A percentile compares a stretch with the other conserved stretches of the same genome.
These are phyloP conservation scores for Parochlus steinenii DNA, from an alignment of 2,888 invertebrate genomes.

Conservation along the genomic window DNA sequence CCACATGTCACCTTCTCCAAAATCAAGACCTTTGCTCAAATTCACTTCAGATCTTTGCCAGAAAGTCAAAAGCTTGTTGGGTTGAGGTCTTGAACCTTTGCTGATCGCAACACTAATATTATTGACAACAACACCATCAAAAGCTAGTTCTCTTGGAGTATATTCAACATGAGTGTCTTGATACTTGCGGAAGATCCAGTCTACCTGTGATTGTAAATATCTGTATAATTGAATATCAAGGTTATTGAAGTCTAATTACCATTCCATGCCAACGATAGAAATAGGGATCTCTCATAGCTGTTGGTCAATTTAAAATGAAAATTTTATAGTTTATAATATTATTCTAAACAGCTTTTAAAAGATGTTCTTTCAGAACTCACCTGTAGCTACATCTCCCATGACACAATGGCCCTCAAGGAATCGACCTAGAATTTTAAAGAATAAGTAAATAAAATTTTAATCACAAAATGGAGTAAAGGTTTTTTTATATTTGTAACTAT, in stretches of 20 bases:
- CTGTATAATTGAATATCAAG: too few relatives aligned
- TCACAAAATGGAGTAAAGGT: too few relatives aligned
- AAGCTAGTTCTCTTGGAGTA: slow-evolving; percentile 28
- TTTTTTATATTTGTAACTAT: too few relatives aligned
- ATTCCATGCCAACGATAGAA: slow-evolving; percentile 69
- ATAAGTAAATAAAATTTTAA: too few relatives aligned
- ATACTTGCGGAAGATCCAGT: slow-evolving; percentile 58
- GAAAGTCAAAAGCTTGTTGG: slow-evolving; percentile 47
- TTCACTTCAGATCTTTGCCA: slow-evolving; percentile 71
- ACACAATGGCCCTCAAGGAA: slow-evolving; percentile 50
- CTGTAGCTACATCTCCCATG: slow-evolving; percentile 71
- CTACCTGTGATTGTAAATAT: too few relatives aligned
- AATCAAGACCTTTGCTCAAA: slow-evolving; percentile 64
- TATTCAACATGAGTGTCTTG: slow-evolving; percentile 55
- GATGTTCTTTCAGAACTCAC: too few relatives aligned
- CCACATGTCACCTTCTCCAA: slow-evolving; percentile 57
- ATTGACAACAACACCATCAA: slow-evolving; percentile 17
- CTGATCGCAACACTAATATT: slow-evolving; percentile 38
- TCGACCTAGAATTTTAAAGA: too few relatives aligned
- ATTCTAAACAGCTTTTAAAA: too few relatives aligned
- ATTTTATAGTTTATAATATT: neutral
- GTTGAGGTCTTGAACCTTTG: slow-evolving; percentile 21
- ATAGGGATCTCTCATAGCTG: slow-evolving; percentile 73
- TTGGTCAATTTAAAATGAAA: too few relatives aligned
- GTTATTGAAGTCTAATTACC: slow-evolving; percentile 23